Conservation (phyloP, 2,797 vertebrate species). For the Holocentrus rufus region DNA sequence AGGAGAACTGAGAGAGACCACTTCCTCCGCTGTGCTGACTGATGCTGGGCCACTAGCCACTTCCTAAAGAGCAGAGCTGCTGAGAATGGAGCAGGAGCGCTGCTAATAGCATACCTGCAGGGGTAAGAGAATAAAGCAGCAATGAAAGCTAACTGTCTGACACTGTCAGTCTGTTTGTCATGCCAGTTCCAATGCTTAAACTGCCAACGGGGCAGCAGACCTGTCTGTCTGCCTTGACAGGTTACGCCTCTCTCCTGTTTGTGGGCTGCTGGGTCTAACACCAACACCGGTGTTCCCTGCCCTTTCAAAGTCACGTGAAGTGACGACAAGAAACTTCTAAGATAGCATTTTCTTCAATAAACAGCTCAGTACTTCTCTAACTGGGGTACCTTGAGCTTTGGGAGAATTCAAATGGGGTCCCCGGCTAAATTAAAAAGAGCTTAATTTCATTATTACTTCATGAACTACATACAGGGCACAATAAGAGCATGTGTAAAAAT, state of each 20-base stretch:
- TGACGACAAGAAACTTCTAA: constrained; percentile 16
- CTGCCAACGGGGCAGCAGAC: constrained; percentile 72
- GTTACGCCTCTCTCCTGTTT: constrained; percentile 69
- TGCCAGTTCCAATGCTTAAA: constrained; percentile 53
- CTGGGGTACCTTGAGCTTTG: not conserved
- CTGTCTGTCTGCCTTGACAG: constrained; percentile 82
- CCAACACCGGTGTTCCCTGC: constrained; percentile 38
- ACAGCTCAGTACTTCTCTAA: not conserved
- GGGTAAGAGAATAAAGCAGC: constrained; percentile 57
- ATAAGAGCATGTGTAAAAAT: not conserved
- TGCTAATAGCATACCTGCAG: constrained; percentile 74
- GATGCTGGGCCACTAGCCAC: constrained; percentile 42
- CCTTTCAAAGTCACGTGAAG: constrained; percentile 45
- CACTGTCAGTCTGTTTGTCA: constrained; percentile 40
- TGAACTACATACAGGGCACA: not conserved
- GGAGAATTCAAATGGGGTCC: not conserved
- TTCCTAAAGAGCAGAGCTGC: constrained; percentile 57
- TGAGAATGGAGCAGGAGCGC: constrained; percentile 12
- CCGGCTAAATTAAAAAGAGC: not conserved
- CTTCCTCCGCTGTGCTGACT: constrained; percentile 54
- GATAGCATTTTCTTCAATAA: not conserved
- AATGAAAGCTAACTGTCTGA: constrained; percentile 26
- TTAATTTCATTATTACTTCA: not conserved
- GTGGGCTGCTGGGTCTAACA: constrained; percentile 28
- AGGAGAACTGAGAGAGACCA: constrained; percentile 49